Percentiles rank a stretch among this genome's conserved stretches.
Conservation (phyloP, 2,797 vertebrate genomes). For the Chloroceryle inda region DNA sequence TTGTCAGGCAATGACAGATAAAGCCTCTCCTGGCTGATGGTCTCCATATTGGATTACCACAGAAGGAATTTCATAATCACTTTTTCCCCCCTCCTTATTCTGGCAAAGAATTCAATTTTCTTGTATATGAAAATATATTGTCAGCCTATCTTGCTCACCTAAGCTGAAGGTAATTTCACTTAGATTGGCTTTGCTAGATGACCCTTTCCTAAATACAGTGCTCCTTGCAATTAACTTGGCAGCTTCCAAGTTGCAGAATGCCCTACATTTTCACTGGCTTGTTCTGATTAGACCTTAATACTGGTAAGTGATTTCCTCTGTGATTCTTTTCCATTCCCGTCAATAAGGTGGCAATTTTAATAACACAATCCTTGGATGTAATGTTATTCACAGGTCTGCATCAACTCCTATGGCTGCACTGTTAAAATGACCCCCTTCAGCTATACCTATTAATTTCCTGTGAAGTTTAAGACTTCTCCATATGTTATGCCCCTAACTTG, state of each 20-base stretch:
- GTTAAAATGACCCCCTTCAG: not conserved
- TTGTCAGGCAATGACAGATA: conserved; percentile 2
- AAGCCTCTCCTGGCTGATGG: not conserved
- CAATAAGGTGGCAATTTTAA: not conserved
- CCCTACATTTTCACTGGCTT: not conserved
- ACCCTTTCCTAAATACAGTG: not conserved
- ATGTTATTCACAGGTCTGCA: not conserved
- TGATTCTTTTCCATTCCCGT: not conserved
- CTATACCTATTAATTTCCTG: not conserved
- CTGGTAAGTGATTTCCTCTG: not conserved
- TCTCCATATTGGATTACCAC: not conserved
- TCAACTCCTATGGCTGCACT: not conserved
- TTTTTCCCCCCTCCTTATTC: not conserved
- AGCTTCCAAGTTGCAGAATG: not conserved
- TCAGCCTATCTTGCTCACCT: conserved; percentile 15
- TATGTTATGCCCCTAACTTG: not conserved
- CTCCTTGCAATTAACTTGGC: not conserved
- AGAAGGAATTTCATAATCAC: conserved; percentile 5
- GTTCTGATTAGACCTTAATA: not conserved
- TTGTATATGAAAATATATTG: conserved; percentile 42
- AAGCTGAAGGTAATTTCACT: not conserved
- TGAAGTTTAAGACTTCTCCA: not conserved
- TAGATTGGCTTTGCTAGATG: not conserved
- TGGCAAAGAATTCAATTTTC: conserved; percentile 38
- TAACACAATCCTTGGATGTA: not conserved